Base-by-base conservation (phyloP, 2,888 invertebrate genomes). In the Cheilosia impressa region DNA sequence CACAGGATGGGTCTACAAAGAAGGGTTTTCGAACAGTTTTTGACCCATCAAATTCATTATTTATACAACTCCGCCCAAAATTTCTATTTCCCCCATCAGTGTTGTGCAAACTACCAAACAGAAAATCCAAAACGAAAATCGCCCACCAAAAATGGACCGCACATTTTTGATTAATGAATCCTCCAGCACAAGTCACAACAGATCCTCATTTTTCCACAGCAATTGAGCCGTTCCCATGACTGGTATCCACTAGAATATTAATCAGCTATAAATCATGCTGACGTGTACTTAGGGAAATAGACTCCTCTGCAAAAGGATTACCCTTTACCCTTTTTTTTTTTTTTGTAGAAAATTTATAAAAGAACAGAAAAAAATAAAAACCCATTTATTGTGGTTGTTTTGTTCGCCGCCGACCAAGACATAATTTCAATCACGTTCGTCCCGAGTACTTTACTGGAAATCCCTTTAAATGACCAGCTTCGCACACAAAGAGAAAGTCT, bases 371-470 rank as follows among this genome's bases (percentile, higher is more conserved):
- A 41, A 31, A 27, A n/a, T 31, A 31, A 31, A 50, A 69, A 57
- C 45, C 57, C 24, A 57, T 69, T 66, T 52, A 41, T 66, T 4
- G 27, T 9, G 7, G 27, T 5, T 34, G 52, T 24, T 60, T 34
- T 27, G 7, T 22, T 34, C n/a, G 27, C 17, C n/a, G 1, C 27
- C 9, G n/a, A n/a, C 55, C 24, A 15, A 43, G 45, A 82, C 27
- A 63, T 60, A 83, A 78, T 73, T 83, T 83, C 68, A 83, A 83
- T 83, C 83, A 78, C 78, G 81, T 82, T 58, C 81, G 24, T 31
- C 17, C 17, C 31, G 45, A 79, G 83, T 83, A 50, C 83, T 83
- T 83, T 78, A 58, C 52, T 41, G 72, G 52, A 83, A 78, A 83
- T 83, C 83, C 83, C 77, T 83, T 78, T 55, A 63, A 83, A 83